Base-by-base conservation (phyloP, 1,140 invertebrate species). In the Drosophila ambigua region DNA sequence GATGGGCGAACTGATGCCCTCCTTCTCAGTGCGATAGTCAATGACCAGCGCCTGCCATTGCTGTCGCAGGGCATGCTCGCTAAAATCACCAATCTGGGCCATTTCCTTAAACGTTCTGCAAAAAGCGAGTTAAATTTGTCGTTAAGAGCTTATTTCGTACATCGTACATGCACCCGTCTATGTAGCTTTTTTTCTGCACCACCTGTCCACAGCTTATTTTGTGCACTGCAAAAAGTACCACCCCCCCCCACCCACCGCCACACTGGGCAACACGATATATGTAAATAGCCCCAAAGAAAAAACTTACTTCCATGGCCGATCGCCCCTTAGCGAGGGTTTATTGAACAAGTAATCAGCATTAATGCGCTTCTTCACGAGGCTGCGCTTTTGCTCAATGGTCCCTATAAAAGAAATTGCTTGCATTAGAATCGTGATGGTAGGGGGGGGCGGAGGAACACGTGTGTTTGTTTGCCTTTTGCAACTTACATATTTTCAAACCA, bases 1-100 rank as follows among this genome's bases (percentile, higher is more conserved):
- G 0, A 90, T 72, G 3, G 62, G 55, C 2, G 51, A 63, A 8
- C 55, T 54, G 7, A 55, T 49, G 26, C 65, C 45, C 26, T 61
- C 79, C 77, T 91, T 91, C 2, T 80, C 82, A 13, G 77, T 54
- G 35, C 82, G 85, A 49, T 91, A 91, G 13, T 75, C 81, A 35
- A 84, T 69, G 8, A 91, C 72, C 75, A 91, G 78, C 31, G 78
- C 79, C 0, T 84, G 67, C 90, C 90, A 91, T 31, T 91, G 90
- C 26, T 89, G 85, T 7, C 90, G 73, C 9, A 91, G 67, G 2
- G 88, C 90, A 1, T 59, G 73, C 20, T 87, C 90, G 50, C 82
- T 89, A 44, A 78, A 90, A 26, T 89, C 78, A 0, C 84, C 80
- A 8, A 91, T 89, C 23, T 77, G 83, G 13, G 78, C 72, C 35